Evolutionary conservation across 2,888 invertebrate genomes (phyloP), one percentile per base, ranked within the genome.

Genomic region (Eristalis intricaria): DNA sequence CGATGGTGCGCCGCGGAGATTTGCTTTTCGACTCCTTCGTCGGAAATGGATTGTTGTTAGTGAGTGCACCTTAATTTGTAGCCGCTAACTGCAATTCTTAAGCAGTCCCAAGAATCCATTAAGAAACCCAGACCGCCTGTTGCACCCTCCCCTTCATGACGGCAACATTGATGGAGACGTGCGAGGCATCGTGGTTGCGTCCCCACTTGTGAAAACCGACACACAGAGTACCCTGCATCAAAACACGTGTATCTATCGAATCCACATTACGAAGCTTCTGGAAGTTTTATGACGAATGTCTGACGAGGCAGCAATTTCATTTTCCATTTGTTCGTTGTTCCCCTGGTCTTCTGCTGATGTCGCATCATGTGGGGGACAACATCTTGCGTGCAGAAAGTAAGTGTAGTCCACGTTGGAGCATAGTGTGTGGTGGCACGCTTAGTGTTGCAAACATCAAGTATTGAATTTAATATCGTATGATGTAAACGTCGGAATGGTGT

Each of bases 1-100:
- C 97, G 0, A 94, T 95, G 92, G 95, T 98, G 5, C 93, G 93
- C 74, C 90, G 93, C 0, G 96, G 96, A 0, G 96, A 97, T 91
- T 90, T 99, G 0, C 95, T 98, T 43, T 94, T 98, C 43, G 99
- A 99, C 93, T 99, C 99, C 0, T 99, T 99, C 94, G 99, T 93
- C 8, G 93, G 93, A 1, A 96, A 96, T 0, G 97, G 97, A 0
- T 97, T 97, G 0, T 92, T 99, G 63, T 93, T 98, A 50, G 96
- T 99, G 0, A 96, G 98, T 61, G 98, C 98, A 4, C 98, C 98
- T 8, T 95, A 97, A 92, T 98, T 97, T 94, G 98, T 98, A 88
- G 96, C n/a, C n/a, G n/a, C n/a, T n/a, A n/a, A n/a, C n/a, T n/a
- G n/a, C n/a, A n/a, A n/a, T n/a, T n/a, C n/a, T n/a, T n/a, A n/a